A percentile compares a stretch with the other conserved stretches of the same genome.
phyloP scores from a whole-genome alignment of 2,113 vertebrate genomes.

The Solenodon paradoxus region DNA sequence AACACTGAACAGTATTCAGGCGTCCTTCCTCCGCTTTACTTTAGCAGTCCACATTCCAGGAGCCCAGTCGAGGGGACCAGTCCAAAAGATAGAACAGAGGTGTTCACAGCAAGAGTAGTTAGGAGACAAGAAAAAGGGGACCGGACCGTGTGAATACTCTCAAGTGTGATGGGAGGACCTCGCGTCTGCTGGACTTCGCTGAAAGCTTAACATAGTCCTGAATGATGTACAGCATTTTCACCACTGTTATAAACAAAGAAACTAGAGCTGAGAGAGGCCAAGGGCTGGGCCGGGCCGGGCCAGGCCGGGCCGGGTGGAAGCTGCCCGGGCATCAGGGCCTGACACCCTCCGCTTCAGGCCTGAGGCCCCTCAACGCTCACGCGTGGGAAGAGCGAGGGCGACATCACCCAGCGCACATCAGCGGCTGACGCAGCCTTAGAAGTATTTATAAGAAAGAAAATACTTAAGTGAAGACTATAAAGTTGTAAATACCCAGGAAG shows the following conservation, averaged over 20 bases:
- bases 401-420: not conserved
- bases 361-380: not conserved
- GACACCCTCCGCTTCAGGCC: too few relatives aligned
- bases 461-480: not conserved
- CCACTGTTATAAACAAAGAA: not conserved
- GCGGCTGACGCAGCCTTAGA: not conserved
- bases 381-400: not conserved
- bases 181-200: not conserved
- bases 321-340: too few relatives aligned
- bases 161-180: rapidly evolving
- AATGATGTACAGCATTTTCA: not conserved
- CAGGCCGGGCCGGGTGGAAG: too few relatives aligned
- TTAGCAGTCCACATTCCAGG: not conserved
- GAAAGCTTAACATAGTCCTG: not conserved
- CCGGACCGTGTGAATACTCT: too few relatives aligned
- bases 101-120: too few relatives aligned
- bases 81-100: not conserved
- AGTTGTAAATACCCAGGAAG: not conserved
- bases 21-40: not conserved
- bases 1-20: not conserved
- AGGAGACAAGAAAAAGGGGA: not conserved
- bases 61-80: not conserved
- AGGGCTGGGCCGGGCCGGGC: not conserved
- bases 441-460: not conserved
- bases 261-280: not conserved